These are phyloP conservation scores for Cecropterus lyciades DNA, from an alignment of 1,140 invertebrate genomes.

Conservation along the genomic window DNA sequence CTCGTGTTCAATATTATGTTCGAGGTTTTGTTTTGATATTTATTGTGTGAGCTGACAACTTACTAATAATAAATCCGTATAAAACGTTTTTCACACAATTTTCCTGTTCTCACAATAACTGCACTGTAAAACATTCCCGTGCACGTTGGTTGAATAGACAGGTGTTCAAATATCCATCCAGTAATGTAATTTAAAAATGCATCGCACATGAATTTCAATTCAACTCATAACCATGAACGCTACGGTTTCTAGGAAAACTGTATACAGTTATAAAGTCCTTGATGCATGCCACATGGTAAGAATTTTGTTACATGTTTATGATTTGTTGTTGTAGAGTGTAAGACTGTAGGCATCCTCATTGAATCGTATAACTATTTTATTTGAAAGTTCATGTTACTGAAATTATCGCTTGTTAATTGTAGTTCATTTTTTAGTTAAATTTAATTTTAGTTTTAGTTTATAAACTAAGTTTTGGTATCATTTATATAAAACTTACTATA, in stretches of 20 bases:
- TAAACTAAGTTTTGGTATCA: too few species aligned
- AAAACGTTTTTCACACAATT: constrained; percentile 19
- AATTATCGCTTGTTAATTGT: too few species aligned
- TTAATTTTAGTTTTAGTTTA: too few species aligned
- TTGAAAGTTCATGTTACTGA: background rate
- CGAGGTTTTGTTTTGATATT: too few species aligned
- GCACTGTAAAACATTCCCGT: constrained; percentile 12
- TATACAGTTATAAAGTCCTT: constrained; percentile 36
- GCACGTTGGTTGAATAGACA: constrained; percentile 28
- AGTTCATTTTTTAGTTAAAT: too few species aligned
- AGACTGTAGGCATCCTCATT: background rate
- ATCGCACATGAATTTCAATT: constrained; percentile 32
- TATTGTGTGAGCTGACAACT: too few species aligned
- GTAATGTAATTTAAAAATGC: constrained; percentile 34
- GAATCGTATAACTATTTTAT: background rate
- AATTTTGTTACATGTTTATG: constrained; percentile 23
- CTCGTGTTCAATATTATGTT: too few species aligned
- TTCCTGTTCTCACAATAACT: constrained; percentile 25
- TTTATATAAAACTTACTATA: too few species aligned
- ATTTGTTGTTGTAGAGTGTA: constrained; percentile 19
- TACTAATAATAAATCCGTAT: too few species aligned
- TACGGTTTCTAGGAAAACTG: constrained; percentile 30
- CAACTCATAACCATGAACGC: constrained; percentile 31
- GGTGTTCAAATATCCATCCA: constrained; percentile 26
- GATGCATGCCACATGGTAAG: constrained; percentile 34